These are phyloP conservation scores for Drosophila seclusa DNA, from an alignment of 2,888 invertebrate species.

Conservation along the genomic window DNA sequence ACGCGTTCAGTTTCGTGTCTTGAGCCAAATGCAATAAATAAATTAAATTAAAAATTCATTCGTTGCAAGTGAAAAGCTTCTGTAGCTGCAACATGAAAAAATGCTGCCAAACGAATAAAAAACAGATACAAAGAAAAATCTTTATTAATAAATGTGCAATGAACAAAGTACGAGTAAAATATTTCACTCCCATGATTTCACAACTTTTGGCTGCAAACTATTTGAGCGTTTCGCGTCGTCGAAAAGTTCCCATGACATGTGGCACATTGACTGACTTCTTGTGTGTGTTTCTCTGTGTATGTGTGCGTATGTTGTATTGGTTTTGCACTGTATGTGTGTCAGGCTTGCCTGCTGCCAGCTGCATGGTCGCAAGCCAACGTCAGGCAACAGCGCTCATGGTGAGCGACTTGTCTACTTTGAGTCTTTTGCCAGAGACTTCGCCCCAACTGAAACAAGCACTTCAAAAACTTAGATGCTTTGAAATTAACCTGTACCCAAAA, in stretches of 20 bases:
- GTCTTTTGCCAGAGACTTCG: constrained; percentile 20
- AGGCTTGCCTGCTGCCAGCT: constrained; percentile 42
- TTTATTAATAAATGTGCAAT: constrained; percentile 74
- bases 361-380: constrained; percentile 66
- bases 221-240: constrained; percentile 48
- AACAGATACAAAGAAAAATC: constrained; percentile 41
- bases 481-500: constrained; percentile 65
- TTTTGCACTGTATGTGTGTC: constrained; percentile 22
- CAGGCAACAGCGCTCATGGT: constrained; percentile 35
- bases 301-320: constrained; percentile 13
- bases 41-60: constrained; percentile 65
- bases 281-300: constrained; percentile 20
- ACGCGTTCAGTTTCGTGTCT: constrained; percentile 30
- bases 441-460: constrained; percentile 39
- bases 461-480: constrained; percentile 75
- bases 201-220: constrained; percentile 58
- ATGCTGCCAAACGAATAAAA: constrained; percentile 19
- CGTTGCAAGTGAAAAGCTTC: constrained; percentile 40
- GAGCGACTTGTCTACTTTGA: constrained; percentile 27
- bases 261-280: constrained; percentile 55
- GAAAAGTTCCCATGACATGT: constrained; percentile 75
- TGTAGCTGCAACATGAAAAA: constrained; percentile 27
- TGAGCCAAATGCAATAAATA: constrained; percentile 51
- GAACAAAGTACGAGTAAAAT: constrained; percentile 74
- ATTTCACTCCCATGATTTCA: constrained; percentile 77